Conservation (phyloP, 2,888 invertebrate genomes). For the Conchocele bisecta region DNA sequence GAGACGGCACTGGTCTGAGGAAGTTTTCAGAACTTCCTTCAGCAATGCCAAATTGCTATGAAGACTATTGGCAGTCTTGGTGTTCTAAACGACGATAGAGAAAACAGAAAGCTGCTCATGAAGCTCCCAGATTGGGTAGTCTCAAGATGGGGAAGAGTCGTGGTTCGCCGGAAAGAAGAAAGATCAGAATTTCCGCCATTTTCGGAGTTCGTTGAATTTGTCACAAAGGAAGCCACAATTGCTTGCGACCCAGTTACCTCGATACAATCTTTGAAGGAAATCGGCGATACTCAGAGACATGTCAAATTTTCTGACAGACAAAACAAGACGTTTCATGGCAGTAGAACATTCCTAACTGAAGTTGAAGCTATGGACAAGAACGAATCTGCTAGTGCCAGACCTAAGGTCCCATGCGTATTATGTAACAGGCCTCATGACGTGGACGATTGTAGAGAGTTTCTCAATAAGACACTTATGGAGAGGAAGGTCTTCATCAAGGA, state of each 20-base stretch:
- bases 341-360: neutral
- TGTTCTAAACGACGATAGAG: conserved; percentile 33
- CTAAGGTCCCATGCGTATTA: conserved; percentile 4
- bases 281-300: neutral
- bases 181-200: conserved; percentile 22
- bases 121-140: conserved; percentile 47
- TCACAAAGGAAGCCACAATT: conserved; percentile 44
- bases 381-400: conserved; percentile 2
- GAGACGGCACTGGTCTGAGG: conserved; percentile 17
- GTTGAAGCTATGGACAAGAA: conserved; percentile 3
- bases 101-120: conserved; percentile 39
- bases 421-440: conserved; percentile 24
- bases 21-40: conserved; percentile 38
- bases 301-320: neutral
- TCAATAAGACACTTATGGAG: conserved; percentile 9
- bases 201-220: conserved; percentile 28
- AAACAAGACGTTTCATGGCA: neutral
- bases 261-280: conserved; percentile 17
- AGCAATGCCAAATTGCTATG: conserved; percentile 31
- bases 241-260: conserved; percentile 48
- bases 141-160: conserved; percentile 27
- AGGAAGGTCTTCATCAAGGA: conserved; percentile 21
- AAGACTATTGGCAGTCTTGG: conserved; percentile 7
- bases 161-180: conserved; percentile 9
- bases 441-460: conserved; percentile 9